Evolutionary conservation across 2,888 invertebrate species (phyloP).

Genomic region (Cheilosia vulpina): DNA sequence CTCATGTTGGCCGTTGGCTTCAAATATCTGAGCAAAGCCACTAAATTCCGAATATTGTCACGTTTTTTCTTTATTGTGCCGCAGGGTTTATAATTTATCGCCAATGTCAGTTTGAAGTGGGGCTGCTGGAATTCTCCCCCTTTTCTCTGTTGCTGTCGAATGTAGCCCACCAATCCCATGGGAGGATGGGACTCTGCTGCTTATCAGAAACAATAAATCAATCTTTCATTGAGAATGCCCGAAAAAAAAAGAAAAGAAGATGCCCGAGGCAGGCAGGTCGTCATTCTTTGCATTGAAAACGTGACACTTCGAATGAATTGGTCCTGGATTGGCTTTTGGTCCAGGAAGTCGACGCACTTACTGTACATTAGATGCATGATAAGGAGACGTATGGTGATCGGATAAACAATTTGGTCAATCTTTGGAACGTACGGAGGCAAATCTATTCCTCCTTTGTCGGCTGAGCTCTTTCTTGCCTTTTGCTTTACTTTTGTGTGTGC

Average conservation of each 20-base stretch:
- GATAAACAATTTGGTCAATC: slow-evolving; percentile 9
- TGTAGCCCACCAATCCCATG: not conserved
- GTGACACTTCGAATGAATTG: slow-evolving; percentile 18
- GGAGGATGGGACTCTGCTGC: not conserved
- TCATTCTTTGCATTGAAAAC: slow-evolving; percentile 24
- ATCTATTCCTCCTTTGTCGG: too few relatives aligned
- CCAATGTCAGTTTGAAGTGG: not conserved
- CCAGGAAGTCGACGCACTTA: not conserved
- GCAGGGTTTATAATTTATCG: slow-evolving; percentile 14
- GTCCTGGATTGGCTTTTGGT: not conserved
- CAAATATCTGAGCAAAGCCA: too few relatives aligned
- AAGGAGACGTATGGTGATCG: slow-evolving; percentile 1
- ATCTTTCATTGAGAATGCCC: not conserved
- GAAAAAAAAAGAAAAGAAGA: too few relatives aligned
- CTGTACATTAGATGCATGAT: not conserved
- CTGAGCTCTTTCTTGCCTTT: too few relatives aligned
- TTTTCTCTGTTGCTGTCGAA: not conserved
- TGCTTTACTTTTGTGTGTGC: too few relatives aligned
- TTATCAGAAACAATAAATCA: slow-evolving; percentile 33
- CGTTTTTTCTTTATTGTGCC: not conserved
- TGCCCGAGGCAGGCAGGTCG: slow-evolving; percentile 12
- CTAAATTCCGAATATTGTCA: not conserved
- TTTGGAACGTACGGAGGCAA: too few relatives aligned
- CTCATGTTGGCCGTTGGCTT: too few relatives aligned
- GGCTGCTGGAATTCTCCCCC: not conserved